Percentiles rank a stretch among this genome's conserved stretches.
phyloP scores from a whole-genome alignment of 2,888 invertebrate species.

The Sympetrum striolatum region DNA sequence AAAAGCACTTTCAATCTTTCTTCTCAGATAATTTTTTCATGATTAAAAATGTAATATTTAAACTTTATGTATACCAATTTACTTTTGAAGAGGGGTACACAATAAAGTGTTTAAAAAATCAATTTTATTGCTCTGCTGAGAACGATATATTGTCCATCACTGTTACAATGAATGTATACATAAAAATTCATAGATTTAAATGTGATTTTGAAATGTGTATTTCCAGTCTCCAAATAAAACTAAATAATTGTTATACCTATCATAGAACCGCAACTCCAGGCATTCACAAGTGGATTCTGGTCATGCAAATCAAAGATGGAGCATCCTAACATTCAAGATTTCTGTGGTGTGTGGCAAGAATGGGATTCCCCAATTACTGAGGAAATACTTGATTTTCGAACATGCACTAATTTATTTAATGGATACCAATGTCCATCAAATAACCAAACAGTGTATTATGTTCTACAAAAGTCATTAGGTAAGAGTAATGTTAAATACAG shows the following conservation, averaged over 20 bases:
- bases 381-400: background rate
- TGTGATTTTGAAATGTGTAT: no score
- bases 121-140: no score
- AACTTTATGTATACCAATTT: no score
- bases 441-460: background rate
- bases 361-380: background rate
- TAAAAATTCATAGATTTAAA: no score
- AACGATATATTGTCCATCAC: no score
- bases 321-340: background rate
- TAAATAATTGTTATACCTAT: background rate
- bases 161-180: no score
- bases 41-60: no score
- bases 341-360: background rate
- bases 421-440: background rate
- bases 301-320: background rate
- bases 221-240: no score
- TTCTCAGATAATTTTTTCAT: no score
- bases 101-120: no score
- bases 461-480: background rate
- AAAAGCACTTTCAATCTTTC: no score
- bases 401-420: background rate
- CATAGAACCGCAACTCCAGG: background rate
- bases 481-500: background rate
- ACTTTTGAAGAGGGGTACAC: no score
- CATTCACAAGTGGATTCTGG: conserved; percentile 3